A percentile compares a stretch with the other conserved stretches of the same genome.
Evolutionary conservation across 1,140 invertebrate species (phyloP).

Genomic region (Drosophila lacteicornis): DNA sequence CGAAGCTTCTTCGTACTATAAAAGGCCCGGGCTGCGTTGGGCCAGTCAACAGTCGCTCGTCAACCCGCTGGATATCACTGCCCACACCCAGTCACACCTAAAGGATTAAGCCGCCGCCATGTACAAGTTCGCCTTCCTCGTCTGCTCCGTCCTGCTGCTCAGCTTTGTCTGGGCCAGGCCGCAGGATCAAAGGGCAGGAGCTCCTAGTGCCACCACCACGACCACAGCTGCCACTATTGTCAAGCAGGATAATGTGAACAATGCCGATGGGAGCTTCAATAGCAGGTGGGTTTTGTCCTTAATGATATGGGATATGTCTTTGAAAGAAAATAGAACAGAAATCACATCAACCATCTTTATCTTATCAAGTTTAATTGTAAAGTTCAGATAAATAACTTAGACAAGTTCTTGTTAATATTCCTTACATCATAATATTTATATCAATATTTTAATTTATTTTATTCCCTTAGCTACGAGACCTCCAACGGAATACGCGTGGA

Average conservation of each 20-base stretch:
- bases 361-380: too few relatives aligned
- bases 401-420: too few relatives aligned
- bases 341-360: too few relatives aligned
- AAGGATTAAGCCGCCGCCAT: slow-evolving; percentile 61
- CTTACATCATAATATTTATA: too few relatives aligned
- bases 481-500: slow-evolving; percentile 88
- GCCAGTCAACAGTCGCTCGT: slow-evolving; percentile 66
- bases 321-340: too few relatives aligned
- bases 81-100: slow-evolving; percentile 22
- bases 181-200: slow-evolving; percentile 62
- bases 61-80: slow-evolving; percentile 50
- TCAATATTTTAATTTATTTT: too few relatives aligned
- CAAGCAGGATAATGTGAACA: slow-evolving; percentile 83
- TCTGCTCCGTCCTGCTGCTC: slow-evolving; percentile 69
- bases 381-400: too few relatives aligned
- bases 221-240: slow-evolving; percentile 81
- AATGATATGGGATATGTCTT: too few relatives aligned
- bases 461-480: slow-evolving; percentile 86
- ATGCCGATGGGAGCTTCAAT: slow-evolving; percentile 82
- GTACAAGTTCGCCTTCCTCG: slow-evolving; percentile 71
- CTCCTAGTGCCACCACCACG: slow-evolving; percentile 28
- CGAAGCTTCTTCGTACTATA: slow-evolving; percentile 65
- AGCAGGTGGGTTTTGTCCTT: slow-evolving; percentile 64
- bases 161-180: slow-evolving; percentile 72
- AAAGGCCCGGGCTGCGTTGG: slow-evolving; percentile 48